A percentile compares a stretch with the other conserved stretches of the same genome.
Evolutionary conservation across 2,888 invertebrate genomes (phyloP).

Genomic region (Vesta saturnalis): DNA sequence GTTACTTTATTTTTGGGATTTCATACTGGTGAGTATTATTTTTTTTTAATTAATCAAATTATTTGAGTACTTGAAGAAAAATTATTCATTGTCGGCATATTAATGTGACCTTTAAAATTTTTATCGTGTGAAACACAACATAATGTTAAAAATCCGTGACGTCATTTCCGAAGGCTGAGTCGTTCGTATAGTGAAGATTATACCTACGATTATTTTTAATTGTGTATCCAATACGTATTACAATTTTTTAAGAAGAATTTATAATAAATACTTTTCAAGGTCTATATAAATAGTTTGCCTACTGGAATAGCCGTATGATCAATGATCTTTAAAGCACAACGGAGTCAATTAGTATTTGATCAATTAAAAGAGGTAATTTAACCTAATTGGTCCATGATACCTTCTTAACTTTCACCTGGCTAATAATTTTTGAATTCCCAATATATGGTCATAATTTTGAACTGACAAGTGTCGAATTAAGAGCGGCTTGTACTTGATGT

Average conservation of each 20-base stretch:
- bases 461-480: constrained; percentile 2
- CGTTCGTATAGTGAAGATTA: constrained; percentile 27
- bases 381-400: constrained; percentile 15
- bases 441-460: background rate
- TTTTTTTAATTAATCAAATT: constrained; percentile 10
- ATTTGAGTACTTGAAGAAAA: constrained; percentile 8
- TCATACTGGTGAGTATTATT: too few species aligned
- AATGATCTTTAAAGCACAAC: constrained; percentile 18
- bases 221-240: constrained; percentile 25
- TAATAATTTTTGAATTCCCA: background rate
- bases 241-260: constrained; percentile 10
- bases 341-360: constrained; percentile 23
- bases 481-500: background rate
- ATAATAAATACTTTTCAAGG: constrained; percentile 15
- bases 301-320: constrained; percentile 12
- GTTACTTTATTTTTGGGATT: too few species aligned
- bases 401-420: constrained; percentile 24
- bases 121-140: constrained; percentile 32
- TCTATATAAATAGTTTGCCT: constrained; percentile 9
- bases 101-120: constrained; percentile 35
- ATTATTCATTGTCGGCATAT: constrained; percentile 24
- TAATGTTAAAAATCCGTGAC: constrained; percentile 36
- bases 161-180: constrained; percentile 35
- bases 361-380: constrained; percentile 28
- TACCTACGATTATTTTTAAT: constrained; percentile 34